phyloP scores from a whole-genome alignment of 2,113 vertebrate species.

The Oxyura jamaicensis region DNA sequence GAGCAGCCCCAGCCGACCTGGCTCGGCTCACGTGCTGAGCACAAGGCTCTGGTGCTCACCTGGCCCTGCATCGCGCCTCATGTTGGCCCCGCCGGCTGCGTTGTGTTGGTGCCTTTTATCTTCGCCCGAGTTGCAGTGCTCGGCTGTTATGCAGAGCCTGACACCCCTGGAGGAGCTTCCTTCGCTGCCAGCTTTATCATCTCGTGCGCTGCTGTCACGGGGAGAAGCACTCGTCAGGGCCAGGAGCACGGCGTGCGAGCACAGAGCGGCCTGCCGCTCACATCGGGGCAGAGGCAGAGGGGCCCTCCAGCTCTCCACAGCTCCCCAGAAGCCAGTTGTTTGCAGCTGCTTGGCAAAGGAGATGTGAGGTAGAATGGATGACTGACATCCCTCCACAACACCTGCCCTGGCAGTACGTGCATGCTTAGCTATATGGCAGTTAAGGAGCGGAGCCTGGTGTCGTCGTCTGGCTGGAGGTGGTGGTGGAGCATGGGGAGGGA shows the following conservation, averaged over 20 bases:
- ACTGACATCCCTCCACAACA: background rate
- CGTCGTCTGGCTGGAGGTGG: accelerated
- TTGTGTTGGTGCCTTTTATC: background rate
- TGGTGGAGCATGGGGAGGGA: background rate
- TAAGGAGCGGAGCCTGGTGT: background rate
- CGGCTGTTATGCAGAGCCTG: background rate
- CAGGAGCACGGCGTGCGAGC: background rate
- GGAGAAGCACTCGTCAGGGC: background rate
- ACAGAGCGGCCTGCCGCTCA: background rate
- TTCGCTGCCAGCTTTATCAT: background rate
- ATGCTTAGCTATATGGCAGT: background rate
- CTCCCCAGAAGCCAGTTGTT: background rate
- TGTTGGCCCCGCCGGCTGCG: accelerated
- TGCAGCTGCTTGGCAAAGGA: background rate
- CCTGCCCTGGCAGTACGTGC: background rate
- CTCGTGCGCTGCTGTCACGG: background rate
- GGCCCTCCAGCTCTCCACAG: background rate
- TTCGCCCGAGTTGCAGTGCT: accelerated
- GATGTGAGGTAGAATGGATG: background rate
- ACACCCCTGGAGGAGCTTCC: background rate
- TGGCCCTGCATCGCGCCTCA: background rate
- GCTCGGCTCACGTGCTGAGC: background rate
- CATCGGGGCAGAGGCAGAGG: accelerated
- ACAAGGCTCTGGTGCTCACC: background rate
- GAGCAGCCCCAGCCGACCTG: background rate